phyloP scores from a whole-genome alignment of 2,797 vertebrate species.

The Tangara arthus region DNA sequence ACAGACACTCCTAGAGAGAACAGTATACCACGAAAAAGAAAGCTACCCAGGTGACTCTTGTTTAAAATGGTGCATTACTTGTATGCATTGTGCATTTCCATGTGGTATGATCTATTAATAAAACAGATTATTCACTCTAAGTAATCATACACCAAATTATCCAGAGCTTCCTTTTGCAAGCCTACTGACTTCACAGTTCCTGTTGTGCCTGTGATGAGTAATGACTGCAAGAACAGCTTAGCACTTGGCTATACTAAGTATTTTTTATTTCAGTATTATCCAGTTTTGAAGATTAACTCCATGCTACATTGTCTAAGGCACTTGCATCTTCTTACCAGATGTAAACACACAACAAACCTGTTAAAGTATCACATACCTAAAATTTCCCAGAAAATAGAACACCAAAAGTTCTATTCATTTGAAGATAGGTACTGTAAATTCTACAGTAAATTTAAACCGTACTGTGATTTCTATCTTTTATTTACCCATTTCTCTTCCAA shows the following conservation, averaged over 20 bases:
- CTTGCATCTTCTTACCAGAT: background rate
- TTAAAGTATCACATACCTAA: background rate
- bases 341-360: background rate
- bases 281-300: background rate
- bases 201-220: background rate
- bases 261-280: background rate
- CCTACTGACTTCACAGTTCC: constrained; percentile 8
- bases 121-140: constrained; percentile 16
- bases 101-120: constrained; percentile 23
- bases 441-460: background rate
- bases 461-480: background rate
- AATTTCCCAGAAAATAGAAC: background rate
- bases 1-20: background rate
- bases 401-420: background rate
- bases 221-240: background rate
- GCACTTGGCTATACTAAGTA: background rate
- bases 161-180: background rate
- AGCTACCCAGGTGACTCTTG: background rate
- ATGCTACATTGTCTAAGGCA: background rate
- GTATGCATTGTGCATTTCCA: background rate
- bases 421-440: background rate
- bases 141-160: background rate
- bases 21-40: background rate
- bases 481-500: background rate
- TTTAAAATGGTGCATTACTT: background rate